These are phyloP conservation scores for Scytalopus superciliaris DNA, from an alignment of 2,113 vertebrate genomes.

Conservation along the genomic window DNA sequence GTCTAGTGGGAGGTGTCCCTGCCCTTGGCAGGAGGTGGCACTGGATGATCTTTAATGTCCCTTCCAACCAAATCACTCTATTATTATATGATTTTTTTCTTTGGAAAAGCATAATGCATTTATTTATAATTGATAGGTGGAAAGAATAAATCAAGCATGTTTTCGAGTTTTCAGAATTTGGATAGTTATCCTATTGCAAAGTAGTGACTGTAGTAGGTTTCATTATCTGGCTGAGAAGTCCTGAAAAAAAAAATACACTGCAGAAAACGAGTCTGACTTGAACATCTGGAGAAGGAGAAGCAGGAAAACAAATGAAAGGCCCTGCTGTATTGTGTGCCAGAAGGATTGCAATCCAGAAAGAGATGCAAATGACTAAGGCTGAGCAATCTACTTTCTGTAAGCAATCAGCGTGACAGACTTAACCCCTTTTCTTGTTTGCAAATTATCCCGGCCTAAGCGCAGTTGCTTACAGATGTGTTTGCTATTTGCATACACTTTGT, in stretches of 20 bases:
- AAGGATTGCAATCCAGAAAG: slow-evolving; percentile 37
- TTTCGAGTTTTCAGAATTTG: background rate
- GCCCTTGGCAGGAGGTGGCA: background rate
- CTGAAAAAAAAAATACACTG: background rate
- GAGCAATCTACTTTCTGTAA: slow-evolving; percentile 47
- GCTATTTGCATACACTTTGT: slow-evolving; percentile 42
- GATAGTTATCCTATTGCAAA: background rate
- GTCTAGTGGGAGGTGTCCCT: background rate
- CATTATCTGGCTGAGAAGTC: background rate
- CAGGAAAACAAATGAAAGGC: slow-evolving; percentile 57
- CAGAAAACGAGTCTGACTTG: slow-evolving; percentile 55
- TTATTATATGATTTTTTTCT: background rate
- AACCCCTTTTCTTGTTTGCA: slow-evolving; percentile 56
- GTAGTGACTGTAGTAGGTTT: background rate
- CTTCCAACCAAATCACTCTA: background rate
- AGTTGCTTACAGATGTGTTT: slow-evolving; percentile 56
- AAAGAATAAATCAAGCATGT: background rate
- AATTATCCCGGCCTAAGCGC: background rate
- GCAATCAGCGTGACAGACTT: slow-evolving; percentile 54
- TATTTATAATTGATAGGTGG: background rate
- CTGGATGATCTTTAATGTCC: background rate
- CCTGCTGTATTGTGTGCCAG: slow-evolving; percentile 36
- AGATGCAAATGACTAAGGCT: slow-evolving; percentile 54
- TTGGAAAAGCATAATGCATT: background rate
- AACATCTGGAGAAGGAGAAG: slow-evolving; percentile 59